Percentiles rank a stretch among this genome's conserved stretches.
Evolutionary conservation across 2,888 invertebrate genomes (phyloP).

Genomic region (Chelonus formosanus): DNA sequence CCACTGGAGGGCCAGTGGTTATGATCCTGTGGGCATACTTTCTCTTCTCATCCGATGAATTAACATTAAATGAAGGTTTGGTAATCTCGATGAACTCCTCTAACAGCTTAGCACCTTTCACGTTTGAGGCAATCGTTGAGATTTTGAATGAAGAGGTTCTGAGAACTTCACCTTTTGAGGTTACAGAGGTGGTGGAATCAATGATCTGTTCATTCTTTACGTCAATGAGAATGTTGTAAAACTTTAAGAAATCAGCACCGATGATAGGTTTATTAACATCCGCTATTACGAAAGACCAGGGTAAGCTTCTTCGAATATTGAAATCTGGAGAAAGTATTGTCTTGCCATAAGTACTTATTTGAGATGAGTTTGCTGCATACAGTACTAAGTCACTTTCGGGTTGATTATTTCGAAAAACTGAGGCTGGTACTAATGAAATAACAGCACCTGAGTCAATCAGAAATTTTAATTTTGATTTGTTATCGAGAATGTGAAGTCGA

Average conservation of each 20-base stretch:
- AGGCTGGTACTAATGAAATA: too few species aligned
- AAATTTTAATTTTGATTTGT: too few species aligned
- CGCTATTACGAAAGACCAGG: background rate
- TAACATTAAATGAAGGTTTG: background rate
- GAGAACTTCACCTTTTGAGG: background rate
- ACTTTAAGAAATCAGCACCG: background rate
- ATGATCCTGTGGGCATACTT: too few species aligned
- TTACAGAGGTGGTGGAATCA: background rate
- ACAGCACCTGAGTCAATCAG: too few species aligned
- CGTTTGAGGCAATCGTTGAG: conserved; percentile 37
- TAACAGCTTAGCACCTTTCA: background rate
- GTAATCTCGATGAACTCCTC: background rate
- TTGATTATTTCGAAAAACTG: too few species aligned
- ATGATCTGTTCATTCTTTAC: background rate
- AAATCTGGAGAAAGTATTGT: background rate
- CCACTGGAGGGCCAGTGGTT: too few species aligned
- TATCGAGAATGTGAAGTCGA: too few species aligned
- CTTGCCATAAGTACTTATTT: background rate
- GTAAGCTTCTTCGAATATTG: background rate
- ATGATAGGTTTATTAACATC: background rate
- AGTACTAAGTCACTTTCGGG: background rate
- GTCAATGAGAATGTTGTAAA: background rate
- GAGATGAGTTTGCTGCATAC: background rate
- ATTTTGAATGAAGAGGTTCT: background rate
- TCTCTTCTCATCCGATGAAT: background rate